These are phyloP conservation scores for Dugesia japonica DNA, from an alignment of 2,888 invertebrate genomes.

Conservation along the genomic window DNA sequence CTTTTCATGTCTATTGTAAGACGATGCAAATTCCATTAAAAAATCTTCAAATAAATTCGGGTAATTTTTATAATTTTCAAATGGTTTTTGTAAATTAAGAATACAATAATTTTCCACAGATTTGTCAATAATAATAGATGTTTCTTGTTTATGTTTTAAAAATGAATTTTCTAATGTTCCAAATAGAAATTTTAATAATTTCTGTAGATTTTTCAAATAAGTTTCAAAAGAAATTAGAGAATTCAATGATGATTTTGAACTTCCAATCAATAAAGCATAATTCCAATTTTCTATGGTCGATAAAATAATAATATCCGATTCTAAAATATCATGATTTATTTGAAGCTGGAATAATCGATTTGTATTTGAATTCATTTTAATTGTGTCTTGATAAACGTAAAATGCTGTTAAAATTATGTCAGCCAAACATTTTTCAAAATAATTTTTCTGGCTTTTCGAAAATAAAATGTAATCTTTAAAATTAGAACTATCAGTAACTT, in stretches of 20 bases:
- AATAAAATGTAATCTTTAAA: background rate
- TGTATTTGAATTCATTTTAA: background rate
- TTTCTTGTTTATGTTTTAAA: constrained; percentile 15
- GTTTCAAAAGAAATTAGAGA: background rate
- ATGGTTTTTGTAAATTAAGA: background rate
- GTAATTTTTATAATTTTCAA: background rate
- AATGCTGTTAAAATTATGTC: background rate
- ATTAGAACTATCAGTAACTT: background rate
- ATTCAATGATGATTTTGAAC: background rate
- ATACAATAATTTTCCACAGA: background rate
- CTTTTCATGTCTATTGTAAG: background rate
- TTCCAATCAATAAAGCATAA: background rate
- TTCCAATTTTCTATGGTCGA: background rate
- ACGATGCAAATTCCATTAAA: background rate
- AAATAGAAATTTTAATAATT: background rate
- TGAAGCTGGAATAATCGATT: background rate
- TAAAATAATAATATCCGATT: background rate
- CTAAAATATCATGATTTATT: background rate
- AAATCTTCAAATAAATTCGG: background rate
- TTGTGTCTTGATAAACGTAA: constrained; percentile 1
- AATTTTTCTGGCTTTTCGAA: background rate
- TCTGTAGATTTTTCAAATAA: background rate
- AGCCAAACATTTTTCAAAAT: background rate
- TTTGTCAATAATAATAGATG: background rate
- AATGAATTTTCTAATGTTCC: constrained; percentile 1